These are phyloP conservation scores for Dryadula phaetusa DNA, from an alignment of 2,888 invertebrate species.

Conservation along the genomic window DNA sequence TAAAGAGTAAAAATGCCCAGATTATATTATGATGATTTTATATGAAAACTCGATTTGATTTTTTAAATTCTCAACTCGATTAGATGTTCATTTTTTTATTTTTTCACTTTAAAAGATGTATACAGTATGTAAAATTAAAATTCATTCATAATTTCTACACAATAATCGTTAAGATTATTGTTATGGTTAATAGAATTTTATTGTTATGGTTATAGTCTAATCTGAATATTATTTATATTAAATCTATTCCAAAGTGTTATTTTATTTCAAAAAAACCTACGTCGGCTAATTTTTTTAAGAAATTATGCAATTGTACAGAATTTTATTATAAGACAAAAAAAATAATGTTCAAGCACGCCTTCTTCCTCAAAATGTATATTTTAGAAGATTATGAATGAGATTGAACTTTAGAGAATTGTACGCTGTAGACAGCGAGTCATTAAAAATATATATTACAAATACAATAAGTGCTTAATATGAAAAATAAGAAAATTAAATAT, in stretches of 20 bases:
- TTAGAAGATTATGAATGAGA: slow-evolving; percentile 5
- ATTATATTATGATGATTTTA: neutral
- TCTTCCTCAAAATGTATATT: slow-evolving; percentile 9
- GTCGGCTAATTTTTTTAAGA: too few species aligned
- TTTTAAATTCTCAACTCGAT: too few species aligned
- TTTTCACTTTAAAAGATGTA: too few species aligned
- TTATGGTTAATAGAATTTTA: too few species aligned
- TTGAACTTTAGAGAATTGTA: neutral
- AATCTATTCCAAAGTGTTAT: too few species aligned
- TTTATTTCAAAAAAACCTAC: too few species aligned
- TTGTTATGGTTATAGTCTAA: too few species aligned
- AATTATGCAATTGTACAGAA: neutral
- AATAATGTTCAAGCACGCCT: neutral
- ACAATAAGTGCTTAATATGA: neutral
- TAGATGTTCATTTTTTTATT: too few species aligned
- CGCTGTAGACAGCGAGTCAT: neutral
- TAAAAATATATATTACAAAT: neutral
- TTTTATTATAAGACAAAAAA: slow-evolving; percentile 2
- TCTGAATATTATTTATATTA: too few species aligned
- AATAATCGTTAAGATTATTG: too few species aligned
- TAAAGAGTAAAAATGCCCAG: neutral
- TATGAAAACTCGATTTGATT: neutral
- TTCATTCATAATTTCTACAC: too few species aligned
- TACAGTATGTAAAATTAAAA: too few species aligned
- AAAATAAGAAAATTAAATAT: neutral